These are phyloP conservation scores for Plodia interpunctella DNA, from an alignment of 1,140 invertebrate genomes.

Conservation along the genomic window DNA sequence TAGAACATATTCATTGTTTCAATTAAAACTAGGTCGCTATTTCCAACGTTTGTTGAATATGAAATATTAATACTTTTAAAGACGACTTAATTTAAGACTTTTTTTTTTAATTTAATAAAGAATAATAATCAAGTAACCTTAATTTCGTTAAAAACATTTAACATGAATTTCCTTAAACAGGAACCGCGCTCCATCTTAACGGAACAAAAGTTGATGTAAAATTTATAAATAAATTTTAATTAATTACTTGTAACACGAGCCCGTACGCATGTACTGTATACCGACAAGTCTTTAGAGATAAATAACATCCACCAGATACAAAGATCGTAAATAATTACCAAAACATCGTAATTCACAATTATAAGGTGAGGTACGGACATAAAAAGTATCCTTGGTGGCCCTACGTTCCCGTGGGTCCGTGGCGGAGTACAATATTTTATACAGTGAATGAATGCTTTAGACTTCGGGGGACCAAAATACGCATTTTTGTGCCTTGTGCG, in stretches of 20 bases:
- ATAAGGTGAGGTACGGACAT: conserved; percentile 47
- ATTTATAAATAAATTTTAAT: conserved; percentile 18
- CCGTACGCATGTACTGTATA: conserved; percentile 15
- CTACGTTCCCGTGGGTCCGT: conserved; percentile 51
- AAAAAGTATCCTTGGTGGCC: conserved; percentile 44
- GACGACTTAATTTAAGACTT: too few species aligned
- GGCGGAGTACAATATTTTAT: conserved; percentile 58
- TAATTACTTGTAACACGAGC: conserved; percentile 15
- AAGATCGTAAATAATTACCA: conserved; percentile 54
- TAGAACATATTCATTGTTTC: neutral
- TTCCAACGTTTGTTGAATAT: too few species aligned
- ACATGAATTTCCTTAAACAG: neutral
- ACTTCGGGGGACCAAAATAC: conserved; percentile 61
- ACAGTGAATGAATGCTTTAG: conserved; percentile 56
- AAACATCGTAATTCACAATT: conserved; percentile 53
- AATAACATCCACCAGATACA: conserved; percentile 25
- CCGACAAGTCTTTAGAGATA: conserved; percentile 16
- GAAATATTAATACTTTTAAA: too few species aligned
- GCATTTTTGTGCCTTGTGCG: conserved; percentile 55
- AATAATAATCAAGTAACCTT: too few species aligned
- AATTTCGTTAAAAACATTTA: neutral
- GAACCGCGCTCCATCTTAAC: neutral
- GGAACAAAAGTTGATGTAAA: neutral
- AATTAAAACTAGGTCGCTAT: neutral
- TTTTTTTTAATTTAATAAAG: too few species aligned